These are phyloP conservation scores for Acheta domesticus DNA, from an alignment of 2,888 invertebrate species.

Conservation along the genomic window DNA sequence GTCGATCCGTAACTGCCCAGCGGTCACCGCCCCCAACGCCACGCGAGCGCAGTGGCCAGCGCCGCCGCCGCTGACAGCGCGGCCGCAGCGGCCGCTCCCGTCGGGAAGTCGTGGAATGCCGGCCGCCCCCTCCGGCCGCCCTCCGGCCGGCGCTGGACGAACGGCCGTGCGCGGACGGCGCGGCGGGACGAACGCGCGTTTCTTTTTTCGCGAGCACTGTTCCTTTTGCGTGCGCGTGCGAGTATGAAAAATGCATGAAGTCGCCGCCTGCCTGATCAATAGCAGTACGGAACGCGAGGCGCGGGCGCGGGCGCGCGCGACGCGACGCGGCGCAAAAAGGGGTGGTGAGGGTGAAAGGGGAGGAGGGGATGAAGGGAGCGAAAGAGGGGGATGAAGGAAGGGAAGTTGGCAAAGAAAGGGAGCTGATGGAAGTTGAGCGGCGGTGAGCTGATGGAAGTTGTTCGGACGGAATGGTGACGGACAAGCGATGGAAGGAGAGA, in stretches of 20 bases:
- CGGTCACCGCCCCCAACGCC: too few species aligned
- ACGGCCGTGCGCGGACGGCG: not conserved
- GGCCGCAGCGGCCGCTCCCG: too few species aligned
- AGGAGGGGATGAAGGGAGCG: too few species aligned
- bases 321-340: not conserved
- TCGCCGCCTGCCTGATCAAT: not conserved
- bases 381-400: too few species aligned
- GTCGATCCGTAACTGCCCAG: too few species aligned
- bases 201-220: not conserved
- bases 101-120: not conserved
- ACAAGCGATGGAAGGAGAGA: too few species aligned
- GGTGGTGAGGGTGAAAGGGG: not conserved
- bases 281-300: not conserved
- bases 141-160: not conserved
- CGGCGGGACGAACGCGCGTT: not conserved
- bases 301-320: not conserved
- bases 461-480: too few species aligned
- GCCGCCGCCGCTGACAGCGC: too few species aligned
- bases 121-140: not conserved
- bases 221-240: conserved; percentile 18
- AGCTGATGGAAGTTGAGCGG: too few species aligned
- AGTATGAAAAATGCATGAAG: conserved; percentile 7
- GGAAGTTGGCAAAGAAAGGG: too few species aligned
- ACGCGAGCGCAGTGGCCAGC: too few species aligned
- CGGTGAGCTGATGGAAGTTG: too few species aligned